Evolutionary conservation across 2,113 vertebrate species (phyloP).

Genomic region (Dendropsophus ebraccatus): DNA sequence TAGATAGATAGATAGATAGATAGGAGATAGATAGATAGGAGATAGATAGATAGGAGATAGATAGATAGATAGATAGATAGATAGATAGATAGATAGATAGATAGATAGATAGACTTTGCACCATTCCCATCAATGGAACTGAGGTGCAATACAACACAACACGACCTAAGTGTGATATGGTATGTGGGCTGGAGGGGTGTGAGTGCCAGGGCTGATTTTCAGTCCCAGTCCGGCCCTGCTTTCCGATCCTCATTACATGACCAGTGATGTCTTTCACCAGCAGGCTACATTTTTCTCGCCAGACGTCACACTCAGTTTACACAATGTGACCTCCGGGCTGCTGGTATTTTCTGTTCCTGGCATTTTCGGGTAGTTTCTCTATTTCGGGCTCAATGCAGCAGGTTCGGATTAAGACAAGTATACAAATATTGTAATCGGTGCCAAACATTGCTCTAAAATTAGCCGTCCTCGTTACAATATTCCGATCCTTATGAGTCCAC

Average conservation of each 20-base stretch:
- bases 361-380: conserved; percentile 1
- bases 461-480: neutral
- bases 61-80: no score
- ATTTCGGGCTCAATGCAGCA: conserved; percentile 27
- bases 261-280: neutral
- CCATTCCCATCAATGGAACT: no score
- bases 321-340: neutral
- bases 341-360: neutral
- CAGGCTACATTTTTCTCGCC: neutral
- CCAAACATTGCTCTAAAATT: conserved; percentile 29
- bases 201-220: no score
- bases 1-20: no score
- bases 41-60: no score
- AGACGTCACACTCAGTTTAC: neutral
- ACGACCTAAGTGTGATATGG: no score
- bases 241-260: neutral
- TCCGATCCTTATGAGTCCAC: conserved; percentile 1
- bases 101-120: no score
- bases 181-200: no score
- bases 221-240: no score
- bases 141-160: no score
- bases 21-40: no score
- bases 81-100: no score
- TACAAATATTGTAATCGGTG: neutral
- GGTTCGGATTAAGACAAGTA: conserved; percentile 42